These are phyloP conservation scores for Allolobophora icterica DNA, from an alignment of 2,888 invertebrate species.

Conservation along the genomic window DNA sequence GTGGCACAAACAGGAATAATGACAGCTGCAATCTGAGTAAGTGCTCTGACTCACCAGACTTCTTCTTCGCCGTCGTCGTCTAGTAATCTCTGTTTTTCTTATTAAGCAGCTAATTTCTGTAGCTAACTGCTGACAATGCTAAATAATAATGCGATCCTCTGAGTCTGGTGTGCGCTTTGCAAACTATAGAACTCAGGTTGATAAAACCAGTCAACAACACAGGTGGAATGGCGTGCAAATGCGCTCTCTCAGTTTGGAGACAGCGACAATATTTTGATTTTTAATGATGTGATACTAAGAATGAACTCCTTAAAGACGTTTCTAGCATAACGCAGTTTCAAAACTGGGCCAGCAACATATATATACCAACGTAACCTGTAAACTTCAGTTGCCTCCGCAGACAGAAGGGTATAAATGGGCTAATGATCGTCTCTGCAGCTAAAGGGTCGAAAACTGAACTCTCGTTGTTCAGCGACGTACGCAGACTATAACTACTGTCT, in stretches of 20 bases:
- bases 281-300: not conserved
- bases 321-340: not conserved
- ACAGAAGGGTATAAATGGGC: not conserved
- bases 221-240: not conserved
- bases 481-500: not conserved
- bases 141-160: not conserved
- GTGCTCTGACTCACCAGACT: not conserved
- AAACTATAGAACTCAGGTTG: no score
- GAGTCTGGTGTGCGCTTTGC: no score
- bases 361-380: not conserved
- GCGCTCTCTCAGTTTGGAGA: not conserved
- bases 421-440: not conserved
- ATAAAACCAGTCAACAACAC: no score
- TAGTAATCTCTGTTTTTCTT: not conserved
- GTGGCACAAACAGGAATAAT: not conserved
- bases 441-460: not conserved
- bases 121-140: not conserved
- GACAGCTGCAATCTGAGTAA: constrained; percentile 17
- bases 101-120: not conserved
- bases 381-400: not conserved
- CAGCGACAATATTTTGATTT: not conserved
- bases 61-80: not conserved
- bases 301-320: not conserved
- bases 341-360: no score
- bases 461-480: not conserved